Base-by-base conservation (phyloP, 2,797 vertebrate genomes). In the Rhinella marina region DNA sequence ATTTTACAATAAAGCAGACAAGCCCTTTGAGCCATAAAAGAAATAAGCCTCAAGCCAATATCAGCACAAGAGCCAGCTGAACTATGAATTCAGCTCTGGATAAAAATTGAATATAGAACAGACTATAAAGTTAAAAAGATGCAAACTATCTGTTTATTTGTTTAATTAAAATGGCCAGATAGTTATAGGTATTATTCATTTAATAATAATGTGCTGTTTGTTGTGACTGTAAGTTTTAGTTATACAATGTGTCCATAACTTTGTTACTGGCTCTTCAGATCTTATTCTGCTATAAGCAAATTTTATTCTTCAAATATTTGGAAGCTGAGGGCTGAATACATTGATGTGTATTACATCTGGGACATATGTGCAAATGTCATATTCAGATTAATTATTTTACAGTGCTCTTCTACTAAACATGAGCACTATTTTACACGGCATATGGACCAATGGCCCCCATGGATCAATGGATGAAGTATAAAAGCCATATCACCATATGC, bases 281-380 rank as follows among this genome's bases (percentile, higher is more conserved):
- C 27, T 50, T 48, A 3, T 72, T 72, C 27, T 32, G 27, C 17
- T 32, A 32, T 41, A 72, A 32, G 68, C 68, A 72, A 0, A 11
- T 32, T 70, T 70, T n/a, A 75, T 75, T 50, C 41, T 75, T n/a
- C 41, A 75, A 52, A 75, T 75, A 75, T 75, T 52, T 50, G 72
- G 9, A 50, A 50, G 52, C 52, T 12, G 7, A 48, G 32, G 32
- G 32, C 70, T 48, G 72, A 50, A 16, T 75, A 52, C 23, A 50
- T n/a, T 13, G 17, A 10, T 3, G n/a, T 75, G 10, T 32, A 50
- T 50, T 21, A 21, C 72, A 50, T 11, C 48, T 75, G 21, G 11
- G 72, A 75, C 23, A n/a, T 13, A 75, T 75, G 72, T 75, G 21
- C 41, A 75, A 75, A 75, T 75, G 72, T 75, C 72, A 75, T 21